Percentiles rank a stretch among this genome's conserved stretches.
Conservation (phyloP, 1,140 invertebrate species). For the Daktulosphaira vitifoliae region DNA sequence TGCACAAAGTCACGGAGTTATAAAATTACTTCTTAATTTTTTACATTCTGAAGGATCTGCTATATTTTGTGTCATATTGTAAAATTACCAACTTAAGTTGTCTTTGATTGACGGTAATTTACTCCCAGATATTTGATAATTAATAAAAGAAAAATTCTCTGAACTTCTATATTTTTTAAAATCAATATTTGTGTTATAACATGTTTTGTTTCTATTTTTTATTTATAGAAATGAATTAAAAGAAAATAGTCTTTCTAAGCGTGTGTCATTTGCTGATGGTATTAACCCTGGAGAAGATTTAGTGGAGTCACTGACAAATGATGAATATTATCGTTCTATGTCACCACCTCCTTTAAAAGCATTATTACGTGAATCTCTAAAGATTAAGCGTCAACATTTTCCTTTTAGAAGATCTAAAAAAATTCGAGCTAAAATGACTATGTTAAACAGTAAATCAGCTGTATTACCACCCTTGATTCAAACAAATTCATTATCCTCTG, state of each 20-base stretch:
- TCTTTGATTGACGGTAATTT: no score
- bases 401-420: conserved; percentile 10
- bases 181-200: no score
- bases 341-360: conserved; percentile 18
- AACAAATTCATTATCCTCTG: neutral
- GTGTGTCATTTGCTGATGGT: conserved; percentile 15
- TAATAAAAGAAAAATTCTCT: no score
- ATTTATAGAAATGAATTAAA: no score
- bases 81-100: no score
- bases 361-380: conserved; percentile 13
- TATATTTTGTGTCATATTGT: no score
- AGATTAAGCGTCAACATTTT: conserved; percentile 4
- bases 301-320: neutral
- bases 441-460: neutral
- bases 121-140: no score
- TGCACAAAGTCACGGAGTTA: no score
- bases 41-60: no score
- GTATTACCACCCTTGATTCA: neutral
- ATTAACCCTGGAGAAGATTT: neutral
- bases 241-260: neutral
- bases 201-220: neutral
- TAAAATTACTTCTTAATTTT: no score
- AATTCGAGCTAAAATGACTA: neutral
- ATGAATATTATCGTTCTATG: neutral
- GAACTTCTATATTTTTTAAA: no score